Evolutionary conservation across 2,888 invertebrate species (phyloP).

Genomic region (Antitype chi): DNA sequence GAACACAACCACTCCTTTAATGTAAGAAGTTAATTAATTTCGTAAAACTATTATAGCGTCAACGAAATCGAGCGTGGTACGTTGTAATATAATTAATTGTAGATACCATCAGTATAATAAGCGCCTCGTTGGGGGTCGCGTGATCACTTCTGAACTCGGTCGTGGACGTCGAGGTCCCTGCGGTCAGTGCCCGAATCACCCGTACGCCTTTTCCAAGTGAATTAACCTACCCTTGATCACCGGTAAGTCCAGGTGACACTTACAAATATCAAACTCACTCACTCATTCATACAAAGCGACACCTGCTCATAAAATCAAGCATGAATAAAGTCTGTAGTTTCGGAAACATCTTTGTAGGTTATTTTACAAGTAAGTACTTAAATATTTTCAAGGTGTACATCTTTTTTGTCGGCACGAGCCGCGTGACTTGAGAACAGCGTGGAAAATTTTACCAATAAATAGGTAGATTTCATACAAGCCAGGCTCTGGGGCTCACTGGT

Average conservation of each 20-base stretch:
- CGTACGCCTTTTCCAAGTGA: neutral
- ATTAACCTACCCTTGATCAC: neutral
- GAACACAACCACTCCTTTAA: slow-evolving; percentile 1
- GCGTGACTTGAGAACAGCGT: neutral
- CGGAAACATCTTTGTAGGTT: neutral
- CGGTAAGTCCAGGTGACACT: neutral
- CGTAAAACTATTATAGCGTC: neutral
- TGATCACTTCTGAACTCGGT: slow-evolving; percentile 1
- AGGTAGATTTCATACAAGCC: neutral
- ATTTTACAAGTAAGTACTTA: neutral
- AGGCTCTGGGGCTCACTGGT: neutral
- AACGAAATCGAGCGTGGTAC: neutral
- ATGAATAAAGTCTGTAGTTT: neutral
- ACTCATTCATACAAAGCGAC: neutral
- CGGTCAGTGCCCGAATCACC: neutral
- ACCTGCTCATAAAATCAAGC: neutral
- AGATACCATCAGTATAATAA: neutral
- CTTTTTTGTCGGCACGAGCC: neutral
- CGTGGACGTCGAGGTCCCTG: neutral
- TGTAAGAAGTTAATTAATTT: slow-evolving; percentile 3
- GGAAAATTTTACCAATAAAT: neutral
- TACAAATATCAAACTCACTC: neutral
- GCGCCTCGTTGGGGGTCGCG: slow-evolving; percentile 3
- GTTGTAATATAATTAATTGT: neutral
- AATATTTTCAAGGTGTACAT: neutral